These are phyloP conservation scores for Desmophyllum pertusum DNA, from an alignment of 92 coral and sea anemone genomes.

Conservation along the genomic window DNA sequence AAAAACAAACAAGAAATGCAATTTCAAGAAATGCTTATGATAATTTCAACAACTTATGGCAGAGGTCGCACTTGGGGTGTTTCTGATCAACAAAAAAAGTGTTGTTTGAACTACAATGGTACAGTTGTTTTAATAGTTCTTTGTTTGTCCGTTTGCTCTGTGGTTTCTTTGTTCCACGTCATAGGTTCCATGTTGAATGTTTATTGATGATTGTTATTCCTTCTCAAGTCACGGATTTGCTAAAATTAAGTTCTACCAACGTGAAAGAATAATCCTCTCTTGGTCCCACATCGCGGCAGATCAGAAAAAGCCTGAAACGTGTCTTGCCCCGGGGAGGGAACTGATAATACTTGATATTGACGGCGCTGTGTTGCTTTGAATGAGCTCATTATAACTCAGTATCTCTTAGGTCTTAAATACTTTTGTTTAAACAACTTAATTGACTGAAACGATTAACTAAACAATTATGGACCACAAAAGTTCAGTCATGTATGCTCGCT, in stretches of 20 bases:
- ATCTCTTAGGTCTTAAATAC: background rate
- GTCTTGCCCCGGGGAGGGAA: background rate
- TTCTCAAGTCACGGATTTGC: background rate
- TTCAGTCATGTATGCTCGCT: background rate
- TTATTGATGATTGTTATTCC: background rate
- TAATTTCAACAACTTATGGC: too few relatives aligned
- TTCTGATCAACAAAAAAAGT: background rate
- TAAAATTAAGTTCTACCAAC: background rate
- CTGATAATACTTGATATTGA: background rate
- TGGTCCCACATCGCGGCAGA: background rate
- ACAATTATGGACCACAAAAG: background rate
- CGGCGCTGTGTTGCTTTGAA: background rate
- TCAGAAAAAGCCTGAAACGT: background rate
- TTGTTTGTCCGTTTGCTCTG: background rate
- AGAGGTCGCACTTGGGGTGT: too few relatives aligned
- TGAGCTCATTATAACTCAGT: background rate
- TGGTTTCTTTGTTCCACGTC: too few relatives aligned
- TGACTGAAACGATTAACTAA: constrained; percentile 4
- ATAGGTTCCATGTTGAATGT: too few relatives aligned
- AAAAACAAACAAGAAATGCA: constrained; percentile 1
- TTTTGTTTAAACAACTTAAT: constrained; percentile 6
- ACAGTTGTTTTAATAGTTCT: background rate
- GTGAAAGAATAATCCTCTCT: too few relatives aligned
- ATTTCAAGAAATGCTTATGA: too few relatives aligned
- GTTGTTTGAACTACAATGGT: background rate